These are phyloP conservation scores for Branchinecta lynchi DNA, from an alignment of 1,140 invertebrate species.

Conservation along the genomic window DNA sequence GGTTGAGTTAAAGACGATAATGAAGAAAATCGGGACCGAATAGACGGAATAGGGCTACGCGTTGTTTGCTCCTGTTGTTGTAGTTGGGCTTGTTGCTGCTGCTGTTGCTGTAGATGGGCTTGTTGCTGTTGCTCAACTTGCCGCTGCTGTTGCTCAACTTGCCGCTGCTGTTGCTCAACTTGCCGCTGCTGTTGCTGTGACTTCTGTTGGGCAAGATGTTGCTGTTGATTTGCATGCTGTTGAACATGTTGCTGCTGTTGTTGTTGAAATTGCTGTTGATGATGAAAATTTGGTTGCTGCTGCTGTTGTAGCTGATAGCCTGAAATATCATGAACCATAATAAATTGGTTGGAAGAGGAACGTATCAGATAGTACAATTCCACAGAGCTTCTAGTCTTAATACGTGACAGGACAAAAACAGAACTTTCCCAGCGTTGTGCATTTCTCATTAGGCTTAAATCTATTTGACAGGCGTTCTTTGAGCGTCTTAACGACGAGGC, in stretches of 20 bases:
- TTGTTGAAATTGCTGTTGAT: conserved; percentile 21
- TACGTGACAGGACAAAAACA: too few relatives aligned
- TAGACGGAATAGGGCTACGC: conserved; percentile 15
- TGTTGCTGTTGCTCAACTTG: conserved; percentile 23
- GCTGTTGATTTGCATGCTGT: conserved; percentile 19
- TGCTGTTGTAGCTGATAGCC: conserved; percentile 18
- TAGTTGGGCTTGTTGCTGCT: conserved; percentile 22
- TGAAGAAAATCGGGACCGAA: not conserved
- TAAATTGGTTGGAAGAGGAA: too few relatives aligned
- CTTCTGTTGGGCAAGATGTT: conserved; percentile 21
- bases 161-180: conserved; percentile 23
- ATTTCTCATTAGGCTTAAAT: too few relatives aligned
- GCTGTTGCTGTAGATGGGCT: conserved; percentile 19
- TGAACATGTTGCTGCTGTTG: conserved; percentile 21
- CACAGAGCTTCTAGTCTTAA: too few relatives aligned
- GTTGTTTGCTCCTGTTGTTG: conserved; percentile 15
- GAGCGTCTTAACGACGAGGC: too few relatives aligned
- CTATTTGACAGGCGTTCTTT: too few relatives aligned
- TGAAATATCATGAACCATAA: too few relatives aligned
- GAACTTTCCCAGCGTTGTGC: too few relatives aligned
- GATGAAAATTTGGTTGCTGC: conserved; percentile 15
- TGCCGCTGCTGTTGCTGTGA: conserved; percentile 21
- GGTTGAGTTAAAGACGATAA: conserved; percentile 10
- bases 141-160: conserved; percentile 23
- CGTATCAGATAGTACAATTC: too few relatives aligned